Evolutionary conservation across 2,797 vertebrate species (phyloP), one percentile per base, ranked within the genome.

Genomic region (Siniperca scherzeri): DNA sequence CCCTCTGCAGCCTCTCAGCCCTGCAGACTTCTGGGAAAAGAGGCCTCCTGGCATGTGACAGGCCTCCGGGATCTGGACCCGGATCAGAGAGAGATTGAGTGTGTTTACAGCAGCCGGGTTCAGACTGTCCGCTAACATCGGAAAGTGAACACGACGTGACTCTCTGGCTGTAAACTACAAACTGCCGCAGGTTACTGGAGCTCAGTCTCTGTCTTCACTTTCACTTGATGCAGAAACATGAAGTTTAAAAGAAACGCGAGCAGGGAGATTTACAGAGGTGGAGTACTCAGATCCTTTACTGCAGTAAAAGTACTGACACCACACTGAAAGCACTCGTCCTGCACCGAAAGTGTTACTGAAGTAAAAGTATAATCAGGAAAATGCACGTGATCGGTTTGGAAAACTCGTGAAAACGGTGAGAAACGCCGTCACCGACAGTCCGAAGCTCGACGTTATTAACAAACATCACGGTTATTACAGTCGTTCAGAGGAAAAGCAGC

Each of bases 11-110:
- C 40, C 36, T 12, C 71, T 40, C 36, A 27, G 74, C 27, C 52
- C 70, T 17, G 72, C 64, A 65, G 19, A 53, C n/a, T 84, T 87
- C 88, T 70, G 48, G 74, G 80, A 83, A 85, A 57, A 3, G 3
- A 74, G 12, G 70, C 14, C 61, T 78, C 8, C 68, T 38, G 70
- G 53, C 65, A 77, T 71, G 64, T 21, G 21, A 5, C 38, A 7
- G 38, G 64, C 30, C 50, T 46, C 40, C 77, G 22, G 77, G 44
- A 68, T 9, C 67, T n/a, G 36, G 56, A 74, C 36, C 70, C 11
- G 66, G 62, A 85, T 82, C 83, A 75, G 70, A 76, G 36, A 8
- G 38, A 16, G 50, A 3, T 11, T 0, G 53, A 10, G 68, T 53
- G 44, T 73, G 81, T 70, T 83, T 83, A 64, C 80, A 33, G 53